Evolutionary conservation across 1,140 invertebrate genomes (phyloP).

Genomic region (Dendroctonus ponderosae): DNA sequence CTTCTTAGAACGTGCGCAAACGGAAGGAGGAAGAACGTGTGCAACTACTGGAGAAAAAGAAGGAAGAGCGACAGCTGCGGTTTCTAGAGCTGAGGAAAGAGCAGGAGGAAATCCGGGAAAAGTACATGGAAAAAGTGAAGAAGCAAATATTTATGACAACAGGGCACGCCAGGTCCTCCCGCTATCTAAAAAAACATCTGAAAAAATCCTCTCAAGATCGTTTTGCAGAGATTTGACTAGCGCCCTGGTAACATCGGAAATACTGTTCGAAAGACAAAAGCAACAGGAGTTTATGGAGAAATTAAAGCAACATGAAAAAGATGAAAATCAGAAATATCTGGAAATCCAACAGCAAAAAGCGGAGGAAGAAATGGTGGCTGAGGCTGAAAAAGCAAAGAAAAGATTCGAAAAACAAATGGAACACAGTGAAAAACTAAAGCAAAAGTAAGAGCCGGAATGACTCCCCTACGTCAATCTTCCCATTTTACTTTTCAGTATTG

Average conservation of each 20-base stretch:
- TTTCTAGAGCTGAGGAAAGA: slow-evolving; percentile 38
- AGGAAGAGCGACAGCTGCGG: slow-evolving; percentile 37
- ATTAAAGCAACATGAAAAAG: slow-evolving; percentile 36
- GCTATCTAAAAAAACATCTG: background rate
- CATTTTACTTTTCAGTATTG: slow-evolving; percentile 23
- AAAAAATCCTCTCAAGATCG: background rate
- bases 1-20: slow-evolving; percentile 37
- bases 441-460: slow-evolving; percentile 6
- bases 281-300: slow-evolving; percentile 40
- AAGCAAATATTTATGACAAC: slow-evolving; percentile 38
- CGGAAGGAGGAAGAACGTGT: slow-evolving; percentile 40
- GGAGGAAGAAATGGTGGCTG: slow-evolving; percentile 25
- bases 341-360: slow-evolving; percentile 30
- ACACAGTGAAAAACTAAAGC: slow-evolving; percentile 25
- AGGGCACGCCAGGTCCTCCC: slow-evolving; percentile 29
- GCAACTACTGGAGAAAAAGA: slow-evolving; percentile 31
- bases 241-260: slow-evolving; percentile 39
- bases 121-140: slow-evolving; percentile 39
- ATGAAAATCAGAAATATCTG: slow-evolving; percentile 30
- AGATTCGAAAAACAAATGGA: slow-evolving; percentile 22
- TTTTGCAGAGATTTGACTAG: slow-evolving; percentile 36
- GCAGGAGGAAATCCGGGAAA: slow-evolving; percentile 40
- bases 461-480: background rate
- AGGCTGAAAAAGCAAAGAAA: slow-evolving; percentile 30
- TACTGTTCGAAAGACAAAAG: slow-evolving; percentile 39